Base-by-base conservation (phyloP, 2,888 invertebrate species). In the Hyles lineata region DNA sequence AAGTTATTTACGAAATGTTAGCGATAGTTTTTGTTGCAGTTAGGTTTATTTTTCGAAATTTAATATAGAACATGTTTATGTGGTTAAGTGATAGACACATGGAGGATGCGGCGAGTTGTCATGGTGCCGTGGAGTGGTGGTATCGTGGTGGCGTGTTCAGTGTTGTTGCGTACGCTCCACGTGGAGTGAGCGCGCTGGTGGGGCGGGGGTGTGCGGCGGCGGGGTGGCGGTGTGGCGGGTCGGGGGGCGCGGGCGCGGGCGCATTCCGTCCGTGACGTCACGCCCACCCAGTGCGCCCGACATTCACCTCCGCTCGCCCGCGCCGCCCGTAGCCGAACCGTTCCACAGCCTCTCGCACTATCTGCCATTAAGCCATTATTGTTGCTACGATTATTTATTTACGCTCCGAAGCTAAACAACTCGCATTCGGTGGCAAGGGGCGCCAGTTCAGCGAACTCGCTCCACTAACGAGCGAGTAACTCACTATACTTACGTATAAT, bases 221-320 rank as follows among this genome's bases (percentile, higher is more conserved):
- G 23, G 25, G 35, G 89, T 21, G 21, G 63, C 76, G 79, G 75
- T 79, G 77, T 74, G 73, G 75, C 80, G 79, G 81, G 77, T 83
- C 82, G 84, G 82, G 89, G 80, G 84, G 88, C 87, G 90, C 89
- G 87, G 84, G 88, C 88, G 90, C 89, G 87, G 90, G 89, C 93
- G 89, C 94, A 94, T 94, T 94, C 94, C 93, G 90, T 81, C 87
- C 89, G 91, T 94, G 94, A 94, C 94, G 94, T 94, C 94, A 94
- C 90, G 94, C 87, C 94, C 94, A 94, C 94, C 94, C 94, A 94
- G 89, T 80, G 90, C 90, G 93, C 87, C 83, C 90, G 91, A 90
- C 92, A 90, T 91, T 92, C 93, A 92, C 91, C 91, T 90, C 85
- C 85, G 87, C 82, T 85, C 84, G 82, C 81, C 80, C 82, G 84